A percentile compares a stretch with the other conserved stretches of the same genome.
These are phyloP conservation scores for Apodemus agrarius DNA, from an alignment of 2,797 vertebrate species.

Conservation along the genomic window DNA sequence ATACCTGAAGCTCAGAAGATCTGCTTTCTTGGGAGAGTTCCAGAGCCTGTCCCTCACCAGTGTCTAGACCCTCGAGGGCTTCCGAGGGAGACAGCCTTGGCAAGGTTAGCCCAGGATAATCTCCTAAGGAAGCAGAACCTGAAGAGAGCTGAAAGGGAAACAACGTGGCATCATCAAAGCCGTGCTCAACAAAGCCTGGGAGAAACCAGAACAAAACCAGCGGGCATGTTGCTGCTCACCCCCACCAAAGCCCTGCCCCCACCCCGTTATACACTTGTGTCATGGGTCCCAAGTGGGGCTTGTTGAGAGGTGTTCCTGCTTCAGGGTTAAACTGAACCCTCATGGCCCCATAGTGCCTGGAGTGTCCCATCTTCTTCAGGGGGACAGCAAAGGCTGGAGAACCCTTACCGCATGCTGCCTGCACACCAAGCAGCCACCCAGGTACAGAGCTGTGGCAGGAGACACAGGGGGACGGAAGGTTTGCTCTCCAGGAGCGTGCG, in stretches of 20 bases:
- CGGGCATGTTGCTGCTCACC: background rate
- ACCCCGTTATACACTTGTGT: background rate
- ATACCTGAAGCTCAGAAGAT: background rate
- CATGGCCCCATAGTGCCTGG: background rate
- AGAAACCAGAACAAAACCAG: background rate
- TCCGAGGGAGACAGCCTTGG: background rate
- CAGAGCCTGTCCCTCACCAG: background rate
- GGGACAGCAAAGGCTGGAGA: background rate
- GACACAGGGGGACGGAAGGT: background rate
- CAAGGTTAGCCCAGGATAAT: background rate
- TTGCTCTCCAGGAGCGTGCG: background rate
- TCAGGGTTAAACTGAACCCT: background rate
- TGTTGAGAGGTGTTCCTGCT: background rate
- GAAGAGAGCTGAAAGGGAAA: background rate
- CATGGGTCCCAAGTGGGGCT: background rate
- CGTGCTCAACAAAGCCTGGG: background rate
- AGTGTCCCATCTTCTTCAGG: background rate
- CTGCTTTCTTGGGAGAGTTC: background rate
- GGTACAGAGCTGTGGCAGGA: background rate
- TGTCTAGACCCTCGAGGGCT: background rate
- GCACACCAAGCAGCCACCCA: background rate
- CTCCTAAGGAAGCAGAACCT: background rate
- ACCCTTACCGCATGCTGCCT: background rate
- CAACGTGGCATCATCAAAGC: background rate
- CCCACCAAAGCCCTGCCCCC: background rate